phyloP scores from a whole-genome alignment of 2,888 invertebrate species.

The Apotomis capreana region DNA sequence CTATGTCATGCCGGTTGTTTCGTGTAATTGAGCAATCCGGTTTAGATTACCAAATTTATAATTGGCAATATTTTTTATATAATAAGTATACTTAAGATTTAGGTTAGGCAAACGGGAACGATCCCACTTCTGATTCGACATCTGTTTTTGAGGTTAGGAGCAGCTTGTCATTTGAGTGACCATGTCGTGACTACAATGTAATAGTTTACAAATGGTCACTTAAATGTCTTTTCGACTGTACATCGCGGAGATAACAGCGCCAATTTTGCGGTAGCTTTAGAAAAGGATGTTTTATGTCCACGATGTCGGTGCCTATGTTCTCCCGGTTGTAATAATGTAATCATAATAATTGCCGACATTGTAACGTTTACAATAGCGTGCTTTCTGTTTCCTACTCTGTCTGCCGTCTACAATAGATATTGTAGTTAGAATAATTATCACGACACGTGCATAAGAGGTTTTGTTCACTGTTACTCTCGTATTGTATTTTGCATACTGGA shows the following conservation, averaged over 20 bases:
- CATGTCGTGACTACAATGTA: background rate
- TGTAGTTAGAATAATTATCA: slow-evolving; percentile 38
- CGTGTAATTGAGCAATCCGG: slow-evolving; percentile 7
- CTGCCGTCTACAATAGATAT: slow-evolving; percentile 44
- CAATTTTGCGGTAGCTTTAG: slow-evolving; percentile 3
- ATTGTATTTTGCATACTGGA: background rate
- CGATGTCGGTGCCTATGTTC: background rate
- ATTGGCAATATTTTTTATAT: slow-evolving; percentile 42
- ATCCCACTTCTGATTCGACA: slow-evolving; percentile 34
- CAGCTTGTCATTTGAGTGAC: background rate
- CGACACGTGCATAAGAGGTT: slow-evolving; percentile 36
- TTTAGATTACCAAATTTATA: slow-evolving; percentile 53
- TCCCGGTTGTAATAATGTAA: slow-evolving; percentile 9
- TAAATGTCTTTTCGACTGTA: background rate
- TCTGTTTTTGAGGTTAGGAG: slow-evolving; percentile 2
- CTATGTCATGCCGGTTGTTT: slow-evolving; percentile 18
- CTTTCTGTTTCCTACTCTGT: slow-evolving; percentile 41
- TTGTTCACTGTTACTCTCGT: slow-evolving; percentile 23
- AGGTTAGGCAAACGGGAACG: slow-evolving; percentile 26
- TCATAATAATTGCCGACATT: slow-evolving; percentile 25
- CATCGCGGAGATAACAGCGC: background rate
- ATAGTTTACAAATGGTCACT: slow-evolving; percentile 5
- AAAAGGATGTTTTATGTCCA: background rate
- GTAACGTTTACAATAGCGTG: slow-evolving; percentile 34
- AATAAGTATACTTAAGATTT: slow-evolving; percentile 31